phyloP scores from a whole-genome alignment of 2,797 vertebrate genomes.

The Myotis vivesi region DNA sequence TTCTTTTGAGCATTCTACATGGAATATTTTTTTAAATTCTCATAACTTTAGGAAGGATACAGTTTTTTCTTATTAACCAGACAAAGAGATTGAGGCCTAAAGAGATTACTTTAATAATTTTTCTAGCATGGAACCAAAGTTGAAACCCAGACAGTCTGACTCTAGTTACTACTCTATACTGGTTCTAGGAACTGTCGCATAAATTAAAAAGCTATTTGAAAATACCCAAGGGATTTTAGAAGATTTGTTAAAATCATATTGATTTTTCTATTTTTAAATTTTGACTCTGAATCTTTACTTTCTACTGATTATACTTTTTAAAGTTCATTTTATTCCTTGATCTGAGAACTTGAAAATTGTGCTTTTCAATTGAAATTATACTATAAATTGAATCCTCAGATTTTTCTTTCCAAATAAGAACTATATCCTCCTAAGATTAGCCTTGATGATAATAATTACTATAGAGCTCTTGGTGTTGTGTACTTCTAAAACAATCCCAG shows the following conservation, averaged over 20 bases:
- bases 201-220: slow-evolving; percentile 31
- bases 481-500: not conserved
- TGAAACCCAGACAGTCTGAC: not conserved
- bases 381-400: not conserved
- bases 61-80: not conserved
- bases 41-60: not conserved
- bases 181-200: not conserved
- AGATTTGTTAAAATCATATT: slow-evolving; percentile 35
- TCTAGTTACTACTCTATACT: not conserved
- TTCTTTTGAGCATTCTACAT: not conserved
- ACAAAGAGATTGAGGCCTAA: not conserved
- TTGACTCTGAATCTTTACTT: not conserved
- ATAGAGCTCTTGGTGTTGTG: not conserved
- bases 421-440: not conserved
- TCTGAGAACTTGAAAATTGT: slow-evolving; percentile 16
- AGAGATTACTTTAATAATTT: not conserved
- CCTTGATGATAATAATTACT: not conserved
- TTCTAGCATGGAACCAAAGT: not conserved
- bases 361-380: slow-evolving; percentile 12
- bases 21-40: not conserved
- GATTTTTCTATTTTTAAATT: not conserved
- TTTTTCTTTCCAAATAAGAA: slow-evolving; percentile 20
- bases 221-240: not conserved
- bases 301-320: slow-evolving; percentile 23
- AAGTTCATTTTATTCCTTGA: slow-evolving; percentile 35